Evolutionary conservation across 2,797 vertebrate genomes (phyloP).

Genomic region (Chaenodraco wilsoni): DNA sequence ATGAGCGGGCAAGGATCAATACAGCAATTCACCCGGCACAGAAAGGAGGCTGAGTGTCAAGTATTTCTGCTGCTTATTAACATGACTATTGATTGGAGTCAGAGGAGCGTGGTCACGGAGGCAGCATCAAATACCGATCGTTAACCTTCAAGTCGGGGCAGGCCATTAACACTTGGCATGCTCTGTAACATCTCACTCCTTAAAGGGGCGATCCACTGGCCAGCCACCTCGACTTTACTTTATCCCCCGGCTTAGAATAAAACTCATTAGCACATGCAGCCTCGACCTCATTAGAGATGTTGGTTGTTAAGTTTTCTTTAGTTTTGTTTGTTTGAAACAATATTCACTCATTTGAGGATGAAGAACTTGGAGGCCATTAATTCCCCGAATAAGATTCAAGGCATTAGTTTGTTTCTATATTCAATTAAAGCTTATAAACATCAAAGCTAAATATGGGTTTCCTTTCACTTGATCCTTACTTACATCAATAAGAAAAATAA

Average conservation of each 20-base stretch:
- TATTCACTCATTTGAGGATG: slow-evolving; percentile 35
- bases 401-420: slow-evolving; percentile 43
- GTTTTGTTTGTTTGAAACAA: slow-evolving; percentile 40
- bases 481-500: neutral
- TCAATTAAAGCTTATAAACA: slow-evolving; percentile 21
- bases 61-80: slow-evolving; percentile 80
- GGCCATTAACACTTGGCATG: slow-evolving; percentile 70
- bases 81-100: slow-evolving; percentile 81
- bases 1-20: slow-evolving; percentile 75
- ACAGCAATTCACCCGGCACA: slow-evolving; percentile 73
- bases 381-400: slow-evolving; percentile 26
- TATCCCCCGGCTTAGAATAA: slow-evolving; percentile 19
- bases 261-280: slow-evolving; percentile 42
- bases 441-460: neutral
- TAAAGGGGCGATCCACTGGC: slow-evolving; percentile 48
- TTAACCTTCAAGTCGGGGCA: slow-evolving; percentile 72
- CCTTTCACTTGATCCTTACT: neutral
- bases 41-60: slow-evolving; percentile 71
- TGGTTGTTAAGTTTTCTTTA: slow-evolving; percentile 20
- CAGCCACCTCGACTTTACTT: slow-evolving; percentile 12
- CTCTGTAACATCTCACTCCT: slow-evolving; percentile 65
- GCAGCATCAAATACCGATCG: slow-evolving; percentile 72
- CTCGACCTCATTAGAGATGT: slow-evolving; percentile 51
- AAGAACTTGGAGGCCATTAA: slow-evolving; percentile 36
- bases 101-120: slow-evolving; percentile 60